A percentile compares a stretch with the other conserved stretches of the same genome.
Evolutionary conservation across 2,113 vertebrate genomes (phyloP).

Genomic region (Nothoprocta pentlandii): DNA sequence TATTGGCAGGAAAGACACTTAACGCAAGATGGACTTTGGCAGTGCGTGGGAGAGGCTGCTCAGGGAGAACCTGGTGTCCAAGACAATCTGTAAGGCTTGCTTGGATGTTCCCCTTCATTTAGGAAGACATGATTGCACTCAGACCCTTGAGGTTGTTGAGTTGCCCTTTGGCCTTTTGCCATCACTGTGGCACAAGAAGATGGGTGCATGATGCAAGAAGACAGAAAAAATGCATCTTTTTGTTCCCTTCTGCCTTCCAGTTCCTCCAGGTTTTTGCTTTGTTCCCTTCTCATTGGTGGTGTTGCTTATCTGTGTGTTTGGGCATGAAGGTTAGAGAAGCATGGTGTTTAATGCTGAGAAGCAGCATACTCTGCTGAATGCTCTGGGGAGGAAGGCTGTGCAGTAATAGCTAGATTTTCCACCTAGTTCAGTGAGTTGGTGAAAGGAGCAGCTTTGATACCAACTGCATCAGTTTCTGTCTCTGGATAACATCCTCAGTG

Average conservation of each 20-base stretch:
- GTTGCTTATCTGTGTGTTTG: constrained; percentile 45
- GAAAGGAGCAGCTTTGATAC: not conserved
- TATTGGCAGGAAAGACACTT: not conserved
- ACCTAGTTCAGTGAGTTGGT: not conserved
- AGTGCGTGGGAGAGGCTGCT: constrained; percentile 59
- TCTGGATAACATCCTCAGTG: not conserved
- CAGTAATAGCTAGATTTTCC: constrained; percentile 36
- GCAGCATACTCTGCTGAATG: constrained; percentile 23
- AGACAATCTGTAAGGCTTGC: not conserved
- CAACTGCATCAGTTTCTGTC: not conserved
- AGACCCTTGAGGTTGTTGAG: constrained; percentile 50
- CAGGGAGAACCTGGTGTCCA: constrained; percentile 19
- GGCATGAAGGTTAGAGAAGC: not conserved
- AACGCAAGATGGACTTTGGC: constrained; percentile 8
- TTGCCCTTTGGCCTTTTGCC: constrained; percentile 34
- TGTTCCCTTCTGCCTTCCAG: not conserved
- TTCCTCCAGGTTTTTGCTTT: constrained; percentile 37
- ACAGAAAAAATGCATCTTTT: not conserved
- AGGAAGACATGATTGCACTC: not conserved
- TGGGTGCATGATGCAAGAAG: not conserved
- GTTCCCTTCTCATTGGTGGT: constrained; percentile 23
- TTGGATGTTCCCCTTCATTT: constrained; percentile 4
- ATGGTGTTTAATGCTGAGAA: not conserved
- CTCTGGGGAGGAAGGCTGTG: constrained; percentile 20
- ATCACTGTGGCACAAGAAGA: not conserved